Percentiles rank a stretch among this genome's conserved stretches.
phyloP scores from a whole-genome alignment of 1,140 invertebrate genomes.

The Acromyrmex charruanus region DNA sequence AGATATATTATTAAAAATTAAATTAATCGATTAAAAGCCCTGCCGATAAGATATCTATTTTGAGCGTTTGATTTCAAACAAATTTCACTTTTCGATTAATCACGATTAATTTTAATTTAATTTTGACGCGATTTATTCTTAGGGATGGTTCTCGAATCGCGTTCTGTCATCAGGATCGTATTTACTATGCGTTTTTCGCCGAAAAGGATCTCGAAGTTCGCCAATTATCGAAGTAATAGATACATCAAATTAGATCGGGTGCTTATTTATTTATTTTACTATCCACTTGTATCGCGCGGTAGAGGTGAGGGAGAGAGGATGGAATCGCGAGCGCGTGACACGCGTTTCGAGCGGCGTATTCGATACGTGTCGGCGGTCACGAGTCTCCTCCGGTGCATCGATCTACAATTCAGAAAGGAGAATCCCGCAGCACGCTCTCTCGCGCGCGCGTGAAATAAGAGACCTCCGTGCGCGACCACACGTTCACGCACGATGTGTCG shows the following conservation, averaged over 20 bases:
- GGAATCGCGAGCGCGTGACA: conserved; percentile 8
- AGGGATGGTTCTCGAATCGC: no score
- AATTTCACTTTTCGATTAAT: no score
- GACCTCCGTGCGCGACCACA: conserved; percentile 32
- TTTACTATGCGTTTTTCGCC: no score
- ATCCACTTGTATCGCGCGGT: background rate
- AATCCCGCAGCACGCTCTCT: conserved; percentile 49
- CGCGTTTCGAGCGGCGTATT: conserved; percentile 29
- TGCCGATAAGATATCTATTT: no score
- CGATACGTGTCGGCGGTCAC: conserved; percentile 53
- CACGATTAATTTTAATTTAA: no score
- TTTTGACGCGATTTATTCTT: no score
- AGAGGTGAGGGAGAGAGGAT: background rate
- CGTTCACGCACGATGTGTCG: background rate
- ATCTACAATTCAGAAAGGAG: conserved; percentile 68
- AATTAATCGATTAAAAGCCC: no score
- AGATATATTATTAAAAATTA: no score
- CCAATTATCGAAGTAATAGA: background rate
- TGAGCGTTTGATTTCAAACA: no score
- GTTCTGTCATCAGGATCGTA: no score
- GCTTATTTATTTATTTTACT: background rate
- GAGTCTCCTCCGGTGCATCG: conserved; percentile 64
- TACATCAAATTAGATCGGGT: background rate
- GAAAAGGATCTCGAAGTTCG: no score
- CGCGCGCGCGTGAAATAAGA: conserved; percentile 62